Evolutionary conservation across 1,140 invertebrate species (phyloP), one percentile per base, ranked within the genome.

Genomic region (Triops cancriformis): DNA sequence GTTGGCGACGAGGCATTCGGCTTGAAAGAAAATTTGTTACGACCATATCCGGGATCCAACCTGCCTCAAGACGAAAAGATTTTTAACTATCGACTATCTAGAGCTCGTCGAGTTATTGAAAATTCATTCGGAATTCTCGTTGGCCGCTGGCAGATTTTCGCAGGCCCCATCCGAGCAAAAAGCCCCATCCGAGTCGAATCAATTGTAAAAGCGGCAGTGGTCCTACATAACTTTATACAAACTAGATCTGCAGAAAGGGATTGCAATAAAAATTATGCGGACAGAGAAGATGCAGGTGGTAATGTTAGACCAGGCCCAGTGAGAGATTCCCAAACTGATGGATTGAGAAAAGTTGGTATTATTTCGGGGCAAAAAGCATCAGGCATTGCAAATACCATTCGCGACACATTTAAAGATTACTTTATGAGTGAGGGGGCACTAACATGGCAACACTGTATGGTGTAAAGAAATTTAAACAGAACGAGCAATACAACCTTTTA

Each of bases 91-190:
- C 78, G 85, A 80, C 79, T 85, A 45, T 83, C 81, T 74, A 79
- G 83, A 75, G 84, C 82, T 73, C 80, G 85, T 76, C 82, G 84
- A 80, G 82, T 84, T 37, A 83, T 87, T 18, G 86, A 88, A 82
- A 88, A 87, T 83, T 83, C 83, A 45, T 88, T 88, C 82, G 86
- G 86, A 18, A 85, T 88, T 74, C 79, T 88, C 31, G 80, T 81
- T 26, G 81, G 82, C 74, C 84, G 84, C 79, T 86, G 85, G 80
- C 80, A 85, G 81, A 82, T 87, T 43, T 85, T 86, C 23, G 77
- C 81, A 80, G 81, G 77, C 27, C 82, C 83, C 42, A 83, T 85
- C 9, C 12, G 28, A n/a, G 73, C 73, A 0, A 74, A 74, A 74
- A 26, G 18, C 1, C 23, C 26, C n/a, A 74, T n/a, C n/a, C n/a